Percentiles rank a stretch among this genome's conserved stretches.
Conservation (phyloP, 2,113 vertebrate species). For the Menura novaehollandiae region DNA sequence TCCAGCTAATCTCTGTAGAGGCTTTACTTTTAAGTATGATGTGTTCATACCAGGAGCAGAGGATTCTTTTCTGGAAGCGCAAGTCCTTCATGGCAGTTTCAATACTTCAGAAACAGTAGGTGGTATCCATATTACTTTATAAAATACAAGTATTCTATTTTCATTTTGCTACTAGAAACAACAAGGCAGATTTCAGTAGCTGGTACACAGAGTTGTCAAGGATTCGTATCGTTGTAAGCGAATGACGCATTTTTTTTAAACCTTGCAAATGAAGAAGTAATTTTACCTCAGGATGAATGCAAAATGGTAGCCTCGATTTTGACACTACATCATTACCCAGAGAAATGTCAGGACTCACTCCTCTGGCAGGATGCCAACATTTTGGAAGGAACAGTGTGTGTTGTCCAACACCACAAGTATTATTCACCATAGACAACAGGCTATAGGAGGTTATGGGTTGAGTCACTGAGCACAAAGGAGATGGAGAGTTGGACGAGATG, state of each 20-base stretch:
- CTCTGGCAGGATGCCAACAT: neutral
- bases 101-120: neutral
- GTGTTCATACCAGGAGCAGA: neutral
- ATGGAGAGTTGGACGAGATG: neutral
- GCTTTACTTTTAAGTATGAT: neutral
- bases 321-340: neutral
- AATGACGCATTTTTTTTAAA: neutral
- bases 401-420: neutral
- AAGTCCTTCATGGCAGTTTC: neutral
- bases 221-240: rapidly evolving
- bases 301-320: neutral
- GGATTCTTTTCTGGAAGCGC: neutral
- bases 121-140: neutral
- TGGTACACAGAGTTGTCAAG: neutral
- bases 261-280: neutral
- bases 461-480: neutral
- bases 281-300: neutral
- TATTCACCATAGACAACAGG: neutral
- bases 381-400: neutral
- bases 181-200: neutral
- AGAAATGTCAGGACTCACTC: neutral
- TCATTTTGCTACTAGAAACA: neutral
- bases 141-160: neutral
- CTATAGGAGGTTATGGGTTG: neutral
- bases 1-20: neutral